Conservation (phyloP, 2,797 vertebrate genomes). For the Tokudaia muenninki region DNA sequence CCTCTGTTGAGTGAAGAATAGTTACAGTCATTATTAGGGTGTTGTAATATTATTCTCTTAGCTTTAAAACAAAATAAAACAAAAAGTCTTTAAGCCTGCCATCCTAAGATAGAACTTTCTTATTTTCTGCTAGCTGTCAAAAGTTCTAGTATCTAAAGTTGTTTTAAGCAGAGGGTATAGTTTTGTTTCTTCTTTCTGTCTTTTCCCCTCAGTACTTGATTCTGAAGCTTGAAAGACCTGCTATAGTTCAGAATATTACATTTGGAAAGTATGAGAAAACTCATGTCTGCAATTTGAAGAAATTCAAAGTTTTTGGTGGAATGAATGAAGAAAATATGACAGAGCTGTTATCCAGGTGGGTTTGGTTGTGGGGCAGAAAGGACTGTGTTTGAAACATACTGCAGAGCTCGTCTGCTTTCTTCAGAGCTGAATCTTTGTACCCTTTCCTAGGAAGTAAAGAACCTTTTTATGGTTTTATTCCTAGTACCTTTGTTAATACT, state of each 20-base stretch:
- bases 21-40: background rate
- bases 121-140: constrained; percentile 17
- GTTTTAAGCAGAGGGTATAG: constrained; percentile 57
- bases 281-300: constrained; percentile 99
- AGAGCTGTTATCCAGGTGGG: constrained; percentile 97
- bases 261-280: constrained; percentile 99
- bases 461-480: constrained; percentile 42
- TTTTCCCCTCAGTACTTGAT: constrained; percentile 94
- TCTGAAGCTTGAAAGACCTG: constrained; percentile 97
- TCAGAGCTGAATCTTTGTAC: background rate
- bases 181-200: constrained; percentile 72
- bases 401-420: background rate
- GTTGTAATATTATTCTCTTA: background rate
- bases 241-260: constrained; percentile 98
- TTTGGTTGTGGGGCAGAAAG: constrained; percentile 62
- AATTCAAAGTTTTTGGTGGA: constrained; percentile 99
- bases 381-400: background rate
- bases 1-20: background rate
- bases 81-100: background rate
- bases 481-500: constrained; percentile 35
- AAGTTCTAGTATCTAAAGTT: constrained; percentile 39
- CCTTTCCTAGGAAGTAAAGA: background rate
- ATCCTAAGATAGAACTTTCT: background rate
- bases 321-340: constrained; percentile 99
- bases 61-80: background rate